Base-by-base conservation (phyloP, 2,113 vertebrate species). In the Alethe diademata region DNA sequence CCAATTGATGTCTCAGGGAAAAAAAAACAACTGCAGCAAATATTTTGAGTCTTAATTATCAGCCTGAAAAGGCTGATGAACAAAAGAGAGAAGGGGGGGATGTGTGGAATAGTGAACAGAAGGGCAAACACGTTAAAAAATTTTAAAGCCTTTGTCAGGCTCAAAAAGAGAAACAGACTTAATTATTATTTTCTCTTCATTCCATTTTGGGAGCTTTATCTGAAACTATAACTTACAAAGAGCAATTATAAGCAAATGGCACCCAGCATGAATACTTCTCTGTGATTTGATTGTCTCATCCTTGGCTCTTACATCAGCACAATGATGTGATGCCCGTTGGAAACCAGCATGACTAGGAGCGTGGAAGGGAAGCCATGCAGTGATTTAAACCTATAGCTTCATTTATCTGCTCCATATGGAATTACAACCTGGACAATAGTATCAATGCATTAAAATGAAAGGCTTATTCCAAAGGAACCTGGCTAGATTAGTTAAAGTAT, bases 231-330 rank as follows among this genome's bases (percentile, higher is more conserved):
- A 97, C 97, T 98, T 98, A 97, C 96, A 95, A 96, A 97, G 91
- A 97, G 93, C 97, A 98, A 98, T 97, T 97, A 98, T 82, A 97
- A 97, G 96, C 97, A 98, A 98, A 98, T 97, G 98, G 94, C 66
- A 73, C 97, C 95, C 97, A 97, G 97, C 97, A 58, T 95, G 97
- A 96, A 88, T 96, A 95, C 96, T 96, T 97, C 89, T 92, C 93
- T 81, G 87, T 96, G 97, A 96, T 97, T 96, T 97, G 97, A 94
- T 97, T 93, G 29, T 97, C 96, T 97, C 96, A 90, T 97, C 97
- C 86, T 96, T 92, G 65, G 96, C 96, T 97, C 88, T 93, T 92
- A 93, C 95, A 97, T 96, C 97, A 97, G 94, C 96, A 81, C 92
- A 93, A 56, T 96, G 96, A 97, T 97, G 71, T 97, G 97, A 93